Percentiles rank a stretch among this genome's conserved stretches.
Conservation (phyloP, 2,113 vertebrate genomes). For the Coryphaenoides rupestris region DNA sequence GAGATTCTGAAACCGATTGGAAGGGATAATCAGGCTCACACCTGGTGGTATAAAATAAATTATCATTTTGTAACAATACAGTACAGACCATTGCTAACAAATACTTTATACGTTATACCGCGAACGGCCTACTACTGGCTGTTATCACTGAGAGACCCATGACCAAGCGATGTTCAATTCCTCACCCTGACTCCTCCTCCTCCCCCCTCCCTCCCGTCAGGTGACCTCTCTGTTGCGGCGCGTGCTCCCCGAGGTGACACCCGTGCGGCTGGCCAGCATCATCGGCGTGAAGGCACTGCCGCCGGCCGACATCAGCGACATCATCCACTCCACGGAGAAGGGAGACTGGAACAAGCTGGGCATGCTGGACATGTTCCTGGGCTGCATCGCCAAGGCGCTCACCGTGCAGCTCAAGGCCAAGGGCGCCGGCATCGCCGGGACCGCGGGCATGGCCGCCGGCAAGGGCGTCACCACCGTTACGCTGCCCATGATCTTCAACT, state of each 20-base stretch:
- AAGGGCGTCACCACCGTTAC: constrained; percentile 99
- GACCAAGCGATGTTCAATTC: neutral
- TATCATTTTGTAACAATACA: no score
- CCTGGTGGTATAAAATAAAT: no score
- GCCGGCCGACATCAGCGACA: constrained; percentile 97
- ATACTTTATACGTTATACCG: no score
- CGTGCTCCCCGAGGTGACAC: constrained; percentile 94
- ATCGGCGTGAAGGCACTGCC: constrained; percentile 96
- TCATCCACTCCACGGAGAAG: constrained; percentile 98
- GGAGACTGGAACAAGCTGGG: constrained; percentile 97
- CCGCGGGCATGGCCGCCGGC: constrained; percentile 87
- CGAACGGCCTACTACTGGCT: no score
- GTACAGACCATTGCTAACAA: no score
- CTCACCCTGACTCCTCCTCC: neutral
- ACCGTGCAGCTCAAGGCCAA: constrained; percentile 99
- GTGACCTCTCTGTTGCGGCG: constrained; percentile 93
- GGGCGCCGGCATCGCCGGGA: constrained; percentile 91
- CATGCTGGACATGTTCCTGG: constrained; percentile 98
- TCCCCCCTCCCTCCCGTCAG: constrained; percentile 53
- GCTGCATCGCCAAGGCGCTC: constrained; percentile 97
- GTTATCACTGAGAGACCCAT: no score
- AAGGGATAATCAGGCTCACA: no score
- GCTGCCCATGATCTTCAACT: constrained; percentile 98
- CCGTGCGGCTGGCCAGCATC: constrained; percentile 92
- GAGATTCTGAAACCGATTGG: no score